phyloP scores from a whole-genome alignment of 2,113 vertebrate species.

The Mesitornis unicolor region DNA sequence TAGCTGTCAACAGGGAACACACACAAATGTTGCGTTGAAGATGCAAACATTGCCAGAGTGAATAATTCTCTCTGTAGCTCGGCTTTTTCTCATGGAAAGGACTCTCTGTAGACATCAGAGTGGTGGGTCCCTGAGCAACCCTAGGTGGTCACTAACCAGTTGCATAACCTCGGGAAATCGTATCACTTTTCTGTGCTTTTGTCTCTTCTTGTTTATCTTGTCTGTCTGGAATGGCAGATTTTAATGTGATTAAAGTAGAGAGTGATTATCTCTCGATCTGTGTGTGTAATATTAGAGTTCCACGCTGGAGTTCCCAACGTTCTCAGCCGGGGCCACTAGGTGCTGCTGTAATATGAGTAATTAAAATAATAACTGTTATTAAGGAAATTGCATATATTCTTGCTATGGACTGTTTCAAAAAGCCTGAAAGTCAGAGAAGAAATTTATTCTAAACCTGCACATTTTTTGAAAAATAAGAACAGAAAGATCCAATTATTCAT shows the following conservation, averaged over 20 bases:
- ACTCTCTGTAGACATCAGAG: not conserved
- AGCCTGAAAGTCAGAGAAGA: not conserved
- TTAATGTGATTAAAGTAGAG: not conserved
- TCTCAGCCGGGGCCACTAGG: conserved; percentile 29
- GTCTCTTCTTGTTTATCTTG: not conserved
- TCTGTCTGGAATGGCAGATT: not conserved
- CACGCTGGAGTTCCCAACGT: not conserved
- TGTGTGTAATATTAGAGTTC: not conserved
- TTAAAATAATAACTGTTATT: conserved; percentile 33
- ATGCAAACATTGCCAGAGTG: not conserved
- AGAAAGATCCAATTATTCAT: rapidly evolving
- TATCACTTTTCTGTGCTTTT: not conserved
- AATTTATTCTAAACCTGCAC: not conserved
- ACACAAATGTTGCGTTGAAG: not conserved
- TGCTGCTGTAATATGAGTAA: conserved; percentile 58
- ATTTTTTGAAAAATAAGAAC: not conserved
- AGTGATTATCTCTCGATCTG: not conserved
- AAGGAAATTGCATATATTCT: not conserved
- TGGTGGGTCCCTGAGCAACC: not conserved
- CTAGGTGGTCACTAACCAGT: not conserved
- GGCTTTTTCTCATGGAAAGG: not conserved
- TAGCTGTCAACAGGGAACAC: not conserved
- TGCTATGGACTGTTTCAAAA: not conserved
- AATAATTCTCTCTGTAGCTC: not conserved
- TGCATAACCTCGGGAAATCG: not conserved